Evolutionary conservation across 2,113 vertebrate genomes (phyloP).

Genomic region (Centropristis striata): DNA sequence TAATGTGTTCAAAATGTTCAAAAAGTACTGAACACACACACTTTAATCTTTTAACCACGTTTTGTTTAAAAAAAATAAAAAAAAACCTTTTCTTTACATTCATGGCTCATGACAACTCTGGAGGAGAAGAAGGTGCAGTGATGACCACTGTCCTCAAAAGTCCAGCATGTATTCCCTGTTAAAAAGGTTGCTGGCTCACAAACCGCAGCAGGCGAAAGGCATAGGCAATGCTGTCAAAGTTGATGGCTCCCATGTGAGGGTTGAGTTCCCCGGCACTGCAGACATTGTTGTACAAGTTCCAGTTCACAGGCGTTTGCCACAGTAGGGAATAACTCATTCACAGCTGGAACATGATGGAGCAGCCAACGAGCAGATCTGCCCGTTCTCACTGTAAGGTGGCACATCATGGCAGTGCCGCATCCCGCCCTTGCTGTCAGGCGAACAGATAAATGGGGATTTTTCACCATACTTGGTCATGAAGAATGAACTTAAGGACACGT

Average conservation of each 20-base stretch:
- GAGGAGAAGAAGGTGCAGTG: too few species aligned
- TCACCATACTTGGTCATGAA: constrained; percentile 87
- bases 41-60: too few species aligned
- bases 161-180: too few species aligned
- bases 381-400: constrained; percentile 83
- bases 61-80: too few species aligned
- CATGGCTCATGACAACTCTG: too few species aligned
- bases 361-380: constrained; percentile 86
- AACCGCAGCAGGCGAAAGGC: too few species aligned
- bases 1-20: too few species aligned
- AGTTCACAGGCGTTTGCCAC: constrained; percentile 88
- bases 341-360: constrained; percentile 75
- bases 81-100: too few species aligned
- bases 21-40: too few species aligned
- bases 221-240: constrained; percentile 93
- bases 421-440: constrained; percentile 86
- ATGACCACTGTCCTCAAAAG: too few species aligned
- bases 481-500: constrained; percentile 88
- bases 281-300: constrained; percentile 92
- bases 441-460: constrained; percentile 91
- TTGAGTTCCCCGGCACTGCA: constrained; percentile 88
- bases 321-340: constrained; percentile 1
- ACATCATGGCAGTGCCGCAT: constrained; percentile 89
- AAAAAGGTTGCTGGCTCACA: too few species aligned
- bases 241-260: constrained; percentile 92